These are phyloP conservation scores for Drosophila subsilvestris DNA, from an alignment of 2,888 invertebrate species.

Conservation along the genomic window DNA sequence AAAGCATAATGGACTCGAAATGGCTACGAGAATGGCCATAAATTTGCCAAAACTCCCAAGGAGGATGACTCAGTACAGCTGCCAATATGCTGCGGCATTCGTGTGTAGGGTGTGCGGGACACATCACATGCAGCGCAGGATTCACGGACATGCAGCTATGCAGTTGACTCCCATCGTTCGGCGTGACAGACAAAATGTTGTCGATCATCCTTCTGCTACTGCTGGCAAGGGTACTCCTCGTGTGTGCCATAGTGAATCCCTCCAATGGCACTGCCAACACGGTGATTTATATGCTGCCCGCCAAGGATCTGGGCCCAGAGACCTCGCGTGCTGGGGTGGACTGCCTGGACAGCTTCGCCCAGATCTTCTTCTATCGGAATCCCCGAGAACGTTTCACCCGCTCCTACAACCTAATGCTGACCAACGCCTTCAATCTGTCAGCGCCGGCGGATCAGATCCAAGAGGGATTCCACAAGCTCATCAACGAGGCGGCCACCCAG, in stretches of 20 bases:
- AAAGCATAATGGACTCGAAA: slow-evolving; percentile 16
- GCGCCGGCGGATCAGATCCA: slow-evolving; percentile 83
- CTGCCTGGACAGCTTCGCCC: slow-evolving; percentile 75
- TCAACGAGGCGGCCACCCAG: slow-evolving; percentile 75
- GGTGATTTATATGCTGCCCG: slow-evolving; percentile 74
- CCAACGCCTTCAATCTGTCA: slow-evolving; percentile 78
- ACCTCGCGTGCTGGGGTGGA: slow-evolving; percentile 79
- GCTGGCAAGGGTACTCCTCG: slow-evolving; percentile 5
- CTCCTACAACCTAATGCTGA: slow-evolving; percentile 77
- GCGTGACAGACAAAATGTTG: slow-evolving; percentile 30
- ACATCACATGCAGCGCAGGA: slow-evolving; percentile 12
- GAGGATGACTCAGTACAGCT: background rate
- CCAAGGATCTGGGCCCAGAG: slow-evolving; percentile 67
- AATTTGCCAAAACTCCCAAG: background rate
- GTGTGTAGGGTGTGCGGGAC: background rate
- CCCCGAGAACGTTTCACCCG: slow-evolving; percentile 65
- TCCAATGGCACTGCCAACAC: slow-evolving; percentile 72
- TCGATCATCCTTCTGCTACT: slow-evolving; percentile 20
- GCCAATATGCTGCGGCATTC: background rate
- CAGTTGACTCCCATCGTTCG: slow-evolving; percentile 55
- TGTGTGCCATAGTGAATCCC: slow-evolving; percentile 71
- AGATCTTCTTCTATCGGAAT: slow-evolving; percentile 71
- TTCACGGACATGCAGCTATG: slow-evolving; percentile 16
- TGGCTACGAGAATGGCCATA: background rate
- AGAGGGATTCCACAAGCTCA: slow-evolving; percentile 70